Evolutionary conservation across 2,888 invertebrate species (phyloP), one percentile per base, ranked within the genome.

Genomic region (Drosophila antonietae): DNA sequence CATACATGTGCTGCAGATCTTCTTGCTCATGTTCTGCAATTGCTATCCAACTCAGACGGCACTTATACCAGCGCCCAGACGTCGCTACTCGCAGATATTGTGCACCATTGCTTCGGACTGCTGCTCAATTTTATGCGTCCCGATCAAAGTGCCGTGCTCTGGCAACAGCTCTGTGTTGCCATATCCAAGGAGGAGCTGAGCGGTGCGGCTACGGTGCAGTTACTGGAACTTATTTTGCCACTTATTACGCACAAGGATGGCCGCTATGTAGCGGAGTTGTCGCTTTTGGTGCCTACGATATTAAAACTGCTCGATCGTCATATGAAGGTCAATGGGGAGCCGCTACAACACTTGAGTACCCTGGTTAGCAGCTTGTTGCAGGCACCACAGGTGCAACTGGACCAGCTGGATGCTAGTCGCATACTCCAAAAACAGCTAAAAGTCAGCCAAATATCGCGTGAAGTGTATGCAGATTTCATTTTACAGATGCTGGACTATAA

Each of bases 1-100:
- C 98, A 99, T 91, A 97, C 96, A 75, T 96, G 96, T 83, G 95
- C 96, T 1, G 95, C 95, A 59, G 94, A 94, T 63, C 95, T 97
- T 82, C 91, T 98, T 4, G 94, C 95, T 41, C 91, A 96, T 52
- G 93, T 96, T 15, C 93, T 98, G 4, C 94, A 95, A 69, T 94
- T 95, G 43, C 91, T 97, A 2, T 84, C 92, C 8, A 90, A 93
- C n/a, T 90, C 80, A 3, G 39, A 78, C 78, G 61, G 84, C 68
- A 70, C 51, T 1, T 68, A 90, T 20, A 80, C 69, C 4, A 53
- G 37, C 0, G 77, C 68, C 2, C 86, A 91, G 41, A 70, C 78
- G 1, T 63, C 74, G 5, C 64, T 93, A 3, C 72, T 92, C 3
- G 95, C 95, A 78, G 94, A 95, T 88, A 94, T 97, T 41, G 91